Base-by-base conservation (phyloP, 2,888 invertebrate genomes). In the Diloba caeruleocephala region DNA sequence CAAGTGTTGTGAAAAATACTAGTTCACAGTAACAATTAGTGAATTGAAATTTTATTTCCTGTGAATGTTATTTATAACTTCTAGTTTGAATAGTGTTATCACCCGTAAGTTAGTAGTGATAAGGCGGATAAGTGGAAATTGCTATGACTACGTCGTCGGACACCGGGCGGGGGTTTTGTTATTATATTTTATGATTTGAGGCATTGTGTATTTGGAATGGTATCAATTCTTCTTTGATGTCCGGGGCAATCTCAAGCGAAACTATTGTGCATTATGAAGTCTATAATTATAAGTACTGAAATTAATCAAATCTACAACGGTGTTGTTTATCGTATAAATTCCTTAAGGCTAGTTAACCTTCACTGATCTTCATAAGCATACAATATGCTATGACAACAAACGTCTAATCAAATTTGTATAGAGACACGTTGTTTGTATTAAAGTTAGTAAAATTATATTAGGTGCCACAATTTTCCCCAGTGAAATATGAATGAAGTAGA, bases 71-170 rank as follows among this genome's bases (percentile, higher is more conserved):
- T 73, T 73, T 57, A 75, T 65, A 63, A 48, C 52, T 57, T 49
- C 60, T 56, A 74, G 66, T 70, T 64, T 62, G 75, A 79, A 78
- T 74, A 71, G 76, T 81, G 75, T 56, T 76, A 76, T 79, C 67
- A 74, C 34, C 66, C 64, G 85, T 87, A 89, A 88, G 87, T 89
- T 78, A 58, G 65, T 76, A 80, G 84, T 87, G 86, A 86, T 89
- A 88, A 86, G 82, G 80, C 73, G 78, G 78, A 85, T 87, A 82
- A 85, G 89, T 90, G 91, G 89, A 89, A 87, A 84, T 85, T 83
- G 84, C 74, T 84, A 79, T 85, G 87, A 86, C 87, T 87, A 76
- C 83, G 82, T 85, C 82, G 87, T 84, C 79, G 84, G 76, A 78
- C 73, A 75, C 76, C 74, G 70, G 67, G n/a, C n/a, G n/a, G 76